Base-by-base conservation (phyloP, 2,888 invertebrate genomes). In the Cordilura impudica region DNA sequence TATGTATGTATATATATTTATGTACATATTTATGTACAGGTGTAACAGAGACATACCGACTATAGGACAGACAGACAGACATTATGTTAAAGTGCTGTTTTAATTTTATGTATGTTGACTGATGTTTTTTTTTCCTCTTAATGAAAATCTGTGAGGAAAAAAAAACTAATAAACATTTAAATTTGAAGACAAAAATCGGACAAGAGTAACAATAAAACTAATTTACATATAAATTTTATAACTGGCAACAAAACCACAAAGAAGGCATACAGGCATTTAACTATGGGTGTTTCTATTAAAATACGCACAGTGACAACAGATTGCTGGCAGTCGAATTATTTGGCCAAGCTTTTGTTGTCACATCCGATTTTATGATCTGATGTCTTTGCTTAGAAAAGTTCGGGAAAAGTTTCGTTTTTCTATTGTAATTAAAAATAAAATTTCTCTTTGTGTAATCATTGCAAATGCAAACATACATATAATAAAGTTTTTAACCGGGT, bases 191-290 rank as follows among this genome's bases (percentile, higher is more conserved):
- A 54, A 35, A 23, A 16, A 45, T 7, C 31, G 18, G 19, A 54
- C 31, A 31, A 66, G 16, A 47, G 5, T 51, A 73, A 67, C 39
- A 61, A 53, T 54, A 18, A 45, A 35, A 23, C 29, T 58, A 31
- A 76, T 76, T 65, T 77, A 35, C 65, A 77, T 67, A 67, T 43
- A 73, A 53, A 75, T 49, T 54, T 69, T 69, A 49, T 29, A 75
- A 70, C 63, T 63, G 5, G 60, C 49, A 70, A 26, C 21, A 60
- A 60, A 60, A 70, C 23, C n/a, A 19, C 16, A 29, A 51, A n/a
- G n/a, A 61, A 21, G 19, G 6, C 2, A n/a, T 12, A 16, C 3
- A 21, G 21, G 12, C 19, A 51, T 61, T 63, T 49, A n/a, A 39
- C 35, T 70, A 65, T 70, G 35, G 65, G 70, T 49, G n/a, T 29